phyloP scores from a whole-genome alignment of 2,113 vertebrate species.

The Salvator merianae region DNA sequence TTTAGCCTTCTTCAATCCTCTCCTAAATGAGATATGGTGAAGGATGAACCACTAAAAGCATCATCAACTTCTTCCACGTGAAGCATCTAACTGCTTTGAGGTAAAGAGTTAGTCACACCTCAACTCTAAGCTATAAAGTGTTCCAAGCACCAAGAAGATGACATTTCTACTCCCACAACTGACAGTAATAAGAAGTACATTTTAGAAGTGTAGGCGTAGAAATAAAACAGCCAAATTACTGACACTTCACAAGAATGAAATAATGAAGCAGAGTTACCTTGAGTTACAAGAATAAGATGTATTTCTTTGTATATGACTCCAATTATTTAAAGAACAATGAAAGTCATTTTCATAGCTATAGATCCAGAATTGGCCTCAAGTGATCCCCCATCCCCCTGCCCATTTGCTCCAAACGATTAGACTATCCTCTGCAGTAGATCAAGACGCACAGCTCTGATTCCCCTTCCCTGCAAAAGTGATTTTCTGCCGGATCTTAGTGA shows the following conservation, averaged over 20 bases:
- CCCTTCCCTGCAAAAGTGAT: not conserved
- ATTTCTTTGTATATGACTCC: slow-evolving; percentile 40
- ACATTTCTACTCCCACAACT: slow-evolving; percentile 33
- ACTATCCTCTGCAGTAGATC: not conserved
- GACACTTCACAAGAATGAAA: slow-evolving; percentile 29
- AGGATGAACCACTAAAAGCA: not conserved
- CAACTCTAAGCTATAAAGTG: slow-evolving; percentile 41
- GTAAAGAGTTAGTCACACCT: slow-evolving; percentile 39
- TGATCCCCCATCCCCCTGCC: not conserved
- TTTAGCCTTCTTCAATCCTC: not conserved
- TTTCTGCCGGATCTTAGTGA: not conserved
- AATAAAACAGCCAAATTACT: slow-evolving; percentile 33
- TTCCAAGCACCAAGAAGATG: slow-evolving; percentile 38
- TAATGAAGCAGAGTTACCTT: slow-evolving; percentile 31
- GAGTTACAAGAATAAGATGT: slow-evolving; percentile 16
- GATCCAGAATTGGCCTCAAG: not conserved
- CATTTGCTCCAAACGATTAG: not conserved
- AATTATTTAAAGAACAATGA: slow-evolving; percentile 31
- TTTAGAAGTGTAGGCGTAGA: slow-evolving; percentile 26
- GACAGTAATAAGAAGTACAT: slow-evolving; percentile 34
- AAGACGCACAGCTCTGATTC: not conserved
- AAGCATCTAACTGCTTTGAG: not conserved
- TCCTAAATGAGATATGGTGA: not conserved
- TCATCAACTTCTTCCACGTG: not conserved
- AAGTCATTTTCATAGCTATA: slow-evolving; percentile 42